phyloP scores from a whole-genome alignment of 2,797 vertebrate genomes.

The Anguilla marmorata region DNA sequence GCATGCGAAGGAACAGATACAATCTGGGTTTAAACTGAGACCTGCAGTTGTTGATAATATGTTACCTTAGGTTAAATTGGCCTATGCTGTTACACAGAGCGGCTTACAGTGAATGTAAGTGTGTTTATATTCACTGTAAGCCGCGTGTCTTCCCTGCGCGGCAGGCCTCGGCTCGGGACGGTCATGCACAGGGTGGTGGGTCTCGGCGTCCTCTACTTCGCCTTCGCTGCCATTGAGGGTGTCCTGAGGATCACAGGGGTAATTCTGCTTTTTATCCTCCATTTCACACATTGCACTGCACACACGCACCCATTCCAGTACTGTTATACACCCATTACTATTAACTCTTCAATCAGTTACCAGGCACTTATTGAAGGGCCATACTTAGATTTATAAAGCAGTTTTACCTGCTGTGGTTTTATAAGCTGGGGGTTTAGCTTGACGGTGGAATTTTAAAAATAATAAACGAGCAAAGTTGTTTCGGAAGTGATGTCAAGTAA shows the following conservation, averaged over 20 bases:
- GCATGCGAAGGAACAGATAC: background rate
- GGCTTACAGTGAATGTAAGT: background rate
- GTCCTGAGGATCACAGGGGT: constrained; percentile 83
- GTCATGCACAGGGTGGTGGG: constrained; percentile 86
- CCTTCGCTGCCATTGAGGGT: constrained; percentile 80
- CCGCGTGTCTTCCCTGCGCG: background rate
- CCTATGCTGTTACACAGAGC: background rate
- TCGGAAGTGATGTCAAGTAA: background rate
- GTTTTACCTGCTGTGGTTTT: background rate
- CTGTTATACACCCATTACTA: too few species aligned
- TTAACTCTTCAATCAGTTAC: too few species aligned
- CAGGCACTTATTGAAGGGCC: too few species aligned
- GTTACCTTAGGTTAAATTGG: background rate
- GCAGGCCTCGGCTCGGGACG: constrained; percentile 82
- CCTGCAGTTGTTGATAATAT: background rate
- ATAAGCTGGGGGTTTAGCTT: background rate
- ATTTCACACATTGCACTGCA: background rate
- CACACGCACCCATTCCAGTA: too few species aligned
- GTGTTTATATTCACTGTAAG: background rate
- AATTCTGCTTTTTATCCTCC: constrained; percentile 49
- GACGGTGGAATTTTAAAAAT: background rate
- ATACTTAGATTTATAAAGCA: background rate
- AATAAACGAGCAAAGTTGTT: too few species aligned
- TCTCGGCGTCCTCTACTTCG: constrained; percentile 81
- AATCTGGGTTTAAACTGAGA: background rate